Evolutionary conservation across 2,797 vertebrate genomes (phyloP), one percentile per base, ranked within the genome.

Genomic region (Acestrorhynchus altus): DNA sequence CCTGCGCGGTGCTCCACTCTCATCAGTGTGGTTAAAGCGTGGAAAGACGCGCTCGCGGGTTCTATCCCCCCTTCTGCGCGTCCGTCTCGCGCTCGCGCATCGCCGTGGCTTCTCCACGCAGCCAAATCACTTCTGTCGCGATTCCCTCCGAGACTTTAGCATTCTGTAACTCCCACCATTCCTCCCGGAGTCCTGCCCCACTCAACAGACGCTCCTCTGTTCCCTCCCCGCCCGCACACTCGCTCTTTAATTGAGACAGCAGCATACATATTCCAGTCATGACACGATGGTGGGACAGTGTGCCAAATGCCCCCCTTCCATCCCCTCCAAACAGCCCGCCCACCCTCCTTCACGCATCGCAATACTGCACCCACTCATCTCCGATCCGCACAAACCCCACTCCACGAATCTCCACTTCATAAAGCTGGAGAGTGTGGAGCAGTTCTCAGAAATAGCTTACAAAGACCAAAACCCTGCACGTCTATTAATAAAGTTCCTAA

Each of bases 1-100:
- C 86, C 84, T 51, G 83, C 57, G 82, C 79, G 76, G 75, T 64
- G 84, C 84, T 86, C 89, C 82, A 82, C 87, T 89, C 89, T 90
- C 93, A 93, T 92, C 81, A 79, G 90, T 84, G 77, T 85, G 2
- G 31, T 6, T 35, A 35, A 35, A 35, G 6, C 31, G 31, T 35
- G 2, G 2, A 6, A 35, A 35, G 39, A 26, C 18, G 59, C 39
- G 13, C 28, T 8, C 59, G 5, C 15, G 59, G 4, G 59, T 61
- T n/a, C 31, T 49, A 18, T 59, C 70, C 31, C 16, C 12, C 22
- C 26, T 54, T 26, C 47, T 63, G 12, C 40, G 2, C 22, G 8
- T 7, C 0, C 44, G 63, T 42, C 56, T n/a, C 42, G 66, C 2
- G 11, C 39, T 20, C 31, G 18, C 51, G 31, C 77, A 73, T 72